Conservation (phyloP, 2,113 vertebrate genomes). For the Nettapus auritus region DNA sequence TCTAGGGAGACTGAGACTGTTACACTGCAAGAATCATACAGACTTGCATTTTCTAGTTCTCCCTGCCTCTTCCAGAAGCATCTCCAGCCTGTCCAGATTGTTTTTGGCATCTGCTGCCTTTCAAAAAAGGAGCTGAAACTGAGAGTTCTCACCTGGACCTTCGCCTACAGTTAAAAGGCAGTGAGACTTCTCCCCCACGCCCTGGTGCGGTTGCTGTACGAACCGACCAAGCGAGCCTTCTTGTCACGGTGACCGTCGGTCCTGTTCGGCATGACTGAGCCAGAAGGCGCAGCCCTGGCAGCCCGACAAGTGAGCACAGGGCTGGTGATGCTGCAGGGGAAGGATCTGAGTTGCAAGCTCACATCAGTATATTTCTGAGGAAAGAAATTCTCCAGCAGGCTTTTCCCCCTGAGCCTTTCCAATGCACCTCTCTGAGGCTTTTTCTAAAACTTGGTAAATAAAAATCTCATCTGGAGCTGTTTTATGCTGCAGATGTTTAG, state of each 20-base stretch:
- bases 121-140: not conserved
- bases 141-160: not conserved
- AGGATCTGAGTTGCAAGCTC: not conserved
- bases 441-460: not conserved
- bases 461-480: not conserved
- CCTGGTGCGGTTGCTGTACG: not conserved
- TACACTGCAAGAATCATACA: not conserved
- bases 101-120: not conserved
- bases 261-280: rapidly evolving
- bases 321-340: not conserved
- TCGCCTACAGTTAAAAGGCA: not conserved
- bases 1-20: not conserved
- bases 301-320: not conserved
- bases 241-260: not conserved
- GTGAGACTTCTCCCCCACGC: not conserved
- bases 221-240: not conserved
- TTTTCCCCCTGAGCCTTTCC: not conserved
- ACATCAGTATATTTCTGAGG: not conserved
- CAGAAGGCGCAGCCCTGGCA: not conserved
- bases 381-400: not conserved
- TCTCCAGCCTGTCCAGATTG: not conserved
- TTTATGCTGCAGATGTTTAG: conserved; percentile 9
- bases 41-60: not conserved
- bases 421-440: not conserved
- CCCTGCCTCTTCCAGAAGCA: not conserved